Evolutionary conservation across 2,113 vertebrate genomes (phyloP).

Genomic region (Gallinago paraguaiae): DNA sequence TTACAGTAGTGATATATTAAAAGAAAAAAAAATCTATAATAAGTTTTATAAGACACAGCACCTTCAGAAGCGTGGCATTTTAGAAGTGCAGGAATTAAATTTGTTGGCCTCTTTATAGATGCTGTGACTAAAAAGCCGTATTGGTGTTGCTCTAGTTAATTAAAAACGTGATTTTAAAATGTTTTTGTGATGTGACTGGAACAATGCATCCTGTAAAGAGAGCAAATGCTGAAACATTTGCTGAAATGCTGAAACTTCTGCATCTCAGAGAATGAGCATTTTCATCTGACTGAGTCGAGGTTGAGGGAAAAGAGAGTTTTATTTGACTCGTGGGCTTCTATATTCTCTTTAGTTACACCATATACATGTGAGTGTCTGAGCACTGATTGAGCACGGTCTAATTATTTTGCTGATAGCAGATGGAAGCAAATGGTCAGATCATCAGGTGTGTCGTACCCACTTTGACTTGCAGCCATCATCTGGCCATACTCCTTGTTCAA

Average conservation of each 20-base stretch:
- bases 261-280: not conserved
- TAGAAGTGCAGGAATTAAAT: not conserved
- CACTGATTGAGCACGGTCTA: not conserved
- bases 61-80: not conserved
- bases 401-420: not conserved
- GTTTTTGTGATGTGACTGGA: not conserved
- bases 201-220: not conserved
- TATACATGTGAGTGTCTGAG: accelerated
- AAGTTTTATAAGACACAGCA: not conserved
- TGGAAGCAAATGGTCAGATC: not conserved
- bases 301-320: not conserved
- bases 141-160: not conserved
- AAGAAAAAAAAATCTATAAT: not conserved
- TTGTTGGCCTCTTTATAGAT: not conserved
- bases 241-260: not conserved
- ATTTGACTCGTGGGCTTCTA: not conserved
- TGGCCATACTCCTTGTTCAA: not conserved
- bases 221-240: not conserved
- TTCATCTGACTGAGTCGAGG: not conserved
- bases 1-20: not conserved
- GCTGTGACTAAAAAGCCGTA: not conserved
- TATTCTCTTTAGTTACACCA: not conserved
- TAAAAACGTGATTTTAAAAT: not conserved
- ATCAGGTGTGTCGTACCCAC: not conserved
- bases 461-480: not conserved